These are phyloP conservation scores for Eriosoma lanigerum DNA, from an alignment of 1,140 invertebrate genomes.

Conservation along the genomic window DNA sequence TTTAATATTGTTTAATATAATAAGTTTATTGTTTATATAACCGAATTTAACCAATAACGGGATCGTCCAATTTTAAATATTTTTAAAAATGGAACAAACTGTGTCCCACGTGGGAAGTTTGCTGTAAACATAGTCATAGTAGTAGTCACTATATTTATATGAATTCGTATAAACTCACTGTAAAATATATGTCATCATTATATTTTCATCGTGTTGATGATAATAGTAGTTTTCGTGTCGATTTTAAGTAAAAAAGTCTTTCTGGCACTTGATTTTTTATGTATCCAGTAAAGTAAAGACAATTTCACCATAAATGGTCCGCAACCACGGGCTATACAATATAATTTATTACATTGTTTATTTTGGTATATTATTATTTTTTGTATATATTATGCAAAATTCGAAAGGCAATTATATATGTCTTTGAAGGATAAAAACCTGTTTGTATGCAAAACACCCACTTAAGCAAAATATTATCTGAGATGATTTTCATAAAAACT, in stretches of 20 bases:
- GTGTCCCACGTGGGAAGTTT: too few species aligned
- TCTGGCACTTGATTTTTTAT: not conserved
- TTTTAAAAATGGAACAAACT: too few species aligned
- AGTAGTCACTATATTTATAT: too few species aligned
- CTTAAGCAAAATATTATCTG: slow-evolving; percentile 7
- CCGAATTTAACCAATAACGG: too few species aligned
- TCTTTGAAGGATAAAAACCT: slow-evolving; percentile 22
- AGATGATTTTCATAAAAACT: not conserved
- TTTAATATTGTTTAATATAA: too few species aligned
- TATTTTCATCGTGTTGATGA: too few species aligned
- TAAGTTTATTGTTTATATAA: too few species aligned
- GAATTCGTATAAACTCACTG: too few species aligned
- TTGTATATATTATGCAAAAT: not conserved
- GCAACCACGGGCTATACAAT: not conserved
- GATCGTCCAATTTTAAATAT: too few species aligned
- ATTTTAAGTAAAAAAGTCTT: slow-evolving; percentile 1
- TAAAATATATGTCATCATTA: too few species aligned
- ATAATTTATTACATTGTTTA: slow-evolving; percentile 30
- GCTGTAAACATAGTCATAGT: too few species aligned
- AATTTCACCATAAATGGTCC: slow-evolving; percentile 25
- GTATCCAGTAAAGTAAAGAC: not conserved
- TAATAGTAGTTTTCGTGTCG: too few species aligned
- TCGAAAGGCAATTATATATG: slow-evolving; percentile 14
- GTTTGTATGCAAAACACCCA: slow-evolving; percentile 34
- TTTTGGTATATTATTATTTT: slow-evolving; percentile 30